phyloP scores from a whole-genome alignment of 2,797 vertebrate genomes.

The Cichlasoma orientale region DNA sequence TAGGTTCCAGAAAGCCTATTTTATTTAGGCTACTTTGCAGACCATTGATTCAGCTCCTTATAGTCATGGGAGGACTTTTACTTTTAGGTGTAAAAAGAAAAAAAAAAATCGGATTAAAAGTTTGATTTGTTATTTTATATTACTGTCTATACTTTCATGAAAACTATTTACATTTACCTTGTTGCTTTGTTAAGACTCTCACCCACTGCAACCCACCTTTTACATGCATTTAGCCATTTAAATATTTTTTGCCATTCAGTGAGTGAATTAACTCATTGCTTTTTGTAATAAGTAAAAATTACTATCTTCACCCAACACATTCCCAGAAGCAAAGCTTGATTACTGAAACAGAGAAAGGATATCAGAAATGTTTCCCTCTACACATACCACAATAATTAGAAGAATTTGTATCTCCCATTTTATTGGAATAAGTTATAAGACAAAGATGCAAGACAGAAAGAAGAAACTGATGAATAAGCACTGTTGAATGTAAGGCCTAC shows the following conservation, averaged over 20 bases:
- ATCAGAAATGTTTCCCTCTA: constrained; percentile 54
- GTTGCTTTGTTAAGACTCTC: not conserved
- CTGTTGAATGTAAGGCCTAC: constrained; percentile 14
- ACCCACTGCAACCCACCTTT: not conserved
- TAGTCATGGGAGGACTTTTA: not conserved
- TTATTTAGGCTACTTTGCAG: constrained; percentile 8
- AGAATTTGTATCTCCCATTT: constrained; percentile 61
- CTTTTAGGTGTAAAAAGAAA: not conserved
- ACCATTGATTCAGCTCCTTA: not conserved
- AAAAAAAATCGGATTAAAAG: not conserved
- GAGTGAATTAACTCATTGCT: not conserved
- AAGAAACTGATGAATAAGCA: constrained; percentile 30
- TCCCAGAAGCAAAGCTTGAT: constrained; percentile 1
- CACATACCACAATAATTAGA: constrained; percentile 66
- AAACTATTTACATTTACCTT: not conserved
- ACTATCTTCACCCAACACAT: constrained; percentile 12
- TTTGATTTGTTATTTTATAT: not conserved
- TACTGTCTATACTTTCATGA: not conserved
- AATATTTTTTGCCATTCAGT: not conserved
- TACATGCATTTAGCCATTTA: not conserved
- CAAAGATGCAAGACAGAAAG: constrained; percentile 51
- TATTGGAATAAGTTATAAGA: constrained; percentile 64
- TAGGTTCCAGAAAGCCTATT: constrained; percentile 9
- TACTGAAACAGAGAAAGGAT: constrained; percentile 33
- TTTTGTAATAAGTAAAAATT: not conserved